Evolutionary conservation across 2,113 vertebrate species (phyloP).

Genomic region (Seriola quinqueradiata): DNA sequence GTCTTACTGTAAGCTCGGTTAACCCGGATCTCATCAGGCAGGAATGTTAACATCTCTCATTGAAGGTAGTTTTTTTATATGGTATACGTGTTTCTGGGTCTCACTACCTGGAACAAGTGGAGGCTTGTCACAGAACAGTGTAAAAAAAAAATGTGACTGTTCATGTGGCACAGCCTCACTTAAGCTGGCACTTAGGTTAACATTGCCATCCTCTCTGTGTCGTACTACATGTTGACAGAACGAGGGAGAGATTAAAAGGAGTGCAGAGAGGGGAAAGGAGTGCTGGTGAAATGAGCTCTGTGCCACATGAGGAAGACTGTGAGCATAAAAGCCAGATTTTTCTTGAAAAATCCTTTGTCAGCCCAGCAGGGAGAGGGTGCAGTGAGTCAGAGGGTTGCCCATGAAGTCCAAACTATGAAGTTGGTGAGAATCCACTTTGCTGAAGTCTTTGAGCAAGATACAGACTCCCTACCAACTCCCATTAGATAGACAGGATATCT

Average conservation of each 20-base stretch:
- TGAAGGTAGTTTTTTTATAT: conserved; percentile 30
- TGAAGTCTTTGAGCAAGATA: conserved; percentile 9
- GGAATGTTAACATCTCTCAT: conserved; percentile 7
- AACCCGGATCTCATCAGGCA: background rate
- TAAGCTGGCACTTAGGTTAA: background rate
- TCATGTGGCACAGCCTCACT: conserved; percentile 24
- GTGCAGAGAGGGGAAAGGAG: background rate
- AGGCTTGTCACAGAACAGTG: conserved; percentile 49
- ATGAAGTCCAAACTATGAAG: conserved; percentile 36
- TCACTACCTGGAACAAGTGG: conserved; percentile 21
- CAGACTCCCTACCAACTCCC: background rate
- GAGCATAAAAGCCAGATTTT: conserved; percentile 35
- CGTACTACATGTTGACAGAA: conserved; percentile 2
- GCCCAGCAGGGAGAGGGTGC: conserved; percentile 44
- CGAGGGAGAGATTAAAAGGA: conserved; percentile 10
- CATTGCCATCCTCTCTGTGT: background rate
- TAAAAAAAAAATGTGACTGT: conserved; percentile 5
- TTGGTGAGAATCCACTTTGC: conserved; percentile 23
- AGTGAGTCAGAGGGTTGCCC: conserved; percentile 64
- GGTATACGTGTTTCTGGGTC: conserved; percentile 35
- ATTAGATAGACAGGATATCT: background rate
- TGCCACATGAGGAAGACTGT: background rate
- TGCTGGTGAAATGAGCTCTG: background rate
- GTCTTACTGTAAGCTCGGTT: background rate
- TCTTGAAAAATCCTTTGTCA: conserved; percentile 31